Conservation (phyloP, 2,888 invertebrate genomes). For the Dryocosmus kuriphilus region DNA sequence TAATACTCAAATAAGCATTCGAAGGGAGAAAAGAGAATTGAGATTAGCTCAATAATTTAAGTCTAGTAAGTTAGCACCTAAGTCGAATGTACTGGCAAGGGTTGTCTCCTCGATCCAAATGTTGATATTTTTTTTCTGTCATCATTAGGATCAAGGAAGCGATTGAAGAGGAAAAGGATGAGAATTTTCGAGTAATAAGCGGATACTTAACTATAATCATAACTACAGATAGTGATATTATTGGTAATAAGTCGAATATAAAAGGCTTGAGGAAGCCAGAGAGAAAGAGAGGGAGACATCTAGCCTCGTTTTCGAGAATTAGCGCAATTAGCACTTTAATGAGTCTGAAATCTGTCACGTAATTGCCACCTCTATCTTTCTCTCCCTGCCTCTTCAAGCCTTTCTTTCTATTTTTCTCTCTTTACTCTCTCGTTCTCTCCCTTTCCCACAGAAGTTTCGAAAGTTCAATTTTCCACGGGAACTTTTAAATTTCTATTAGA, state of each 20-base stretch:
- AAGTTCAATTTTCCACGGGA: background rate
- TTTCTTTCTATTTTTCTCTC: conserved; percentile 44
- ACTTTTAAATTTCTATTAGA: background rate
- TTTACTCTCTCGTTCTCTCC: conserved; percentile 29
- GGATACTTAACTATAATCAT: conserved; percentile 68
- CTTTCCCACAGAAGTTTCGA: conserved; percentile 41
- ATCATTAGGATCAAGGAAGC: background rate
- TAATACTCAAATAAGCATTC: conserved; percentile 57
- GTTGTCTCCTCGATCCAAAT: conserved; percentile 7
- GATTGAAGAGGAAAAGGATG: conserved; percentile 43
- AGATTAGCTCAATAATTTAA: conserved; percentile 59
- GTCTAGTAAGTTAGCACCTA: conserved; percentile 44
- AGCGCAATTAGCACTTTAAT: too few relatives aligned
- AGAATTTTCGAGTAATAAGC: conserved; percentile 74
- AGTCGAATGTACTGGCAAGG: conserved; percentile 36
- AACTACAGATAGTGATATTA: conserved; percentile 56
- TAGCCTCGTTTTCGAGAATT: too few relatives aligned
- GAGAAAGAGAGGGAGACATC: conserved; percentile 34
- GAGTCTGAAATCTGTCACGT: too few relatives aligned
- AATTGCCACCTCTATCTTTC: background rate
- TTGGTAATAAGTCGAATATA: conserved; percentile 50
- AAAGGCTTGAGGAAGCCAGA: conserved; percentile 41
- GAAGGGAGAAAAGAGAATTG: conserved; percentile 54
- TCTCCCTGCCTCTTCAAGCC: too few relatives aligned
- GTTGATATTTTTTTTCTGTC: conserved; percentile 28